These are phyloP conservation scores for Leucoma salicis DNA, from an alignment of 2,888 invertebrate genomes.

Conservation along the genomic window DNA sequence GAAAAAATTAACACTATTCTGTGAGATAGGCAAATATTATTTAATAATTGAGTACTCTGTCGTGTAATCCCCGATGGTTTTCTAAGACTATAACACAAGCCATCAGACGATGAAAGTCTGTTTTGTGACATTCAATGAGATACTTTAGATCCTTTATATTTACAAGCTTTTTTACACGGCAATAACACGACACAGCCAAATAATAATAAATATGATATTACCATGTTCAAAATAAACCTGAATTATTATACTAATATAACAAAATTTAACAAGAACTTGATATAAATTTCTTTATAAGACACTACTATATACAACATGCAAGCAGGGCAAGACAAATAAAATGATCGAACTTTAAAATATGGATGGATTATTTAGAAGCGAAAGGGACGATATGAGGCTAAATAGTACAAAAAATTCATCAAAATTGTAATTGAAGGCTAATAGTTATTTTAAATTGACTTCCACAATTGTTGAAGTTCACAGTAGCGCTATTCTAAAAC, in stretches of 20 bases:
- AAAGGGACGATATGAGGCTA: conserved; percentile 64
- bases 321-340: conserved; percentile 75
- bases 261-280: conserved; percentile 74
- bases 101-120: conserved; percentile 42
- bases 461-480: conserved; percentile 39
- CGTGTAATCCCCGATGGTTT: conserved; percentile 39
- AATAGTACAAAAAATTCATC: conserved; percentile 34
- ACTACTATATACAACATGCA: conserved; percentile 75
- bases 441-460: conserved; percentile 59
- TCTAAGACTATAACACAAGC: conserved; percentile 41
- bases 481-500: conserved; percentile 19
- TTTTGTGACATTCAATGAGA: conserved; percentile 61
- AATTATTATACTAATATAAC: conserved; percentile 71
- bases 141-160: conserved; percentile 49
- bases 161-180: conserved; percentile 47
- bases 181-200: conserved; percentile 48
- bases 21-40: conserved; percentile 60
- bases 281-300: conserved; percentile 58
- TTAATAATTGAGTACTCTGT: conserved; percentile 39
- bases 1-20: conserved; percentile 49
- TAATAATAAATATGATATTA: conserved; percentile 38
- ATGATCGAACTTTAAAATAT: conserved; percentile 60
- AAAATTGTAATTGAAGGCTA: conserved; percentile 54
- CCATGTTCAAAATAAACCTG: conserved; percentile 43
- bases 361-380: conserved; percentile 73